These are phyloP conservation scores for Drosophila equinoxialis DNA, from an alignment of 1,140 invertebrate species.

Conservation along the genomic window DNA sequence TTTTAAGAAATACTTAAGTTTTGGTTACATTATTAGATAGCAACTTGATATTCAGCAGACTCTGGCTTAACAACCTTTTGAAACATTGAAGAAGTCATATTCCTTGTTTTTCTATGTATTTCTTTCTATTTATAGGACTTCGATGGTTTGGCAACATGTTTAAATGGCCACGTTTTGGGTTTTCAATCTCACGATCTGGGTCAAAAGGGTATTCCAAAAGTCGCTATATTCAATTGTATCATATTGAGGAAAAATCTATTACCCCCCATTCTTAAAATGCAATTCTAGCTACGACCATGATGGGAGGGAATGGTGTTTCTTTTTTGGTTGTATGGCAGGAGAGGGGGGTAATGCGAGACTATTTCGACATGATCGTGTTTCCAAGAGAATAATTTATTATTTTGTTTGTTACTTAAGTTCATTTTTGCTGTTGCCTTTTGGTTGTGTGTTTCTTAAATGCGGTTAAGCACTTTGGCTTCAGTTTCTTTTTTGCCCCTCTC, in stretches of 20 bases:
- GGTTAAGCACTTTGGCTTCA: slow-evolving; percentile 65
- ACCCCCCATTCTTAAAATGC: neutral
- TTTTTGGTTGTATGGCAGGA: slow-evolving; percentile 12
- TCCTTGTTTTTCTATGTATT: too few relatives aligned
- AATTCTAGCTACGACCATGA: neutral
- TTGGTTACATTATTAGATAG: too few relatives aligned
- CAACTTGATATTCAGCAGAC: too few relatives aligned
- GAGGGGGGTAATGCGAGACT: slow-evolving; percentile 62
- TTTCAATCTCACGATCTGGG: too few relatives aligned
- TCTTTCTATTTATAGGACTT: too few relatives aligned
- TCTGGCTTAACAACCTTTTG: too few relatives aligned
- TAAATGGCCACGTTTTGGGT: too few relatives aligned
- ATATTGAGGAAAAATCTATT: neutral
- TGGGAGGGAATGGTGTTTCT: slow-evolving; percentile 32
- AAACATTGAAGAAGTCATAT: too few relatives aligned
- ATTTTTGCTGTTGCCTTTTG: slow-evolving; percentile 38
- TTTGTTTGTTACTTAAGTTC: slow-evolving; percentile 37
- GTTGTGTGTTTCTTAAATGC: slow-evolving; percentile 68
- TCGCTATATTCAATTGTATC: too few relatives aligned
- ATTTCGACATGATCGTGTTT: slow-evolving; percentile 76
- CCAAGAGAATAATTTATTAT: slow-evolving; percentile 73
- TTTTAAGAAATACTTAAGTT: too few relatives aligned
- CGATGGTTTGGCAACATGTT: too few relatives aligned
- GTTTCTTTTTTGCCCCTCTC: slow-evolving; percentile 16
- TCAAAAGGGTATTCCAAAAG: too few relatives aligned